Base-by-base conservation (phyloP, 2,888 invertebrate genomes). In the Acleris cristana region DNA sequence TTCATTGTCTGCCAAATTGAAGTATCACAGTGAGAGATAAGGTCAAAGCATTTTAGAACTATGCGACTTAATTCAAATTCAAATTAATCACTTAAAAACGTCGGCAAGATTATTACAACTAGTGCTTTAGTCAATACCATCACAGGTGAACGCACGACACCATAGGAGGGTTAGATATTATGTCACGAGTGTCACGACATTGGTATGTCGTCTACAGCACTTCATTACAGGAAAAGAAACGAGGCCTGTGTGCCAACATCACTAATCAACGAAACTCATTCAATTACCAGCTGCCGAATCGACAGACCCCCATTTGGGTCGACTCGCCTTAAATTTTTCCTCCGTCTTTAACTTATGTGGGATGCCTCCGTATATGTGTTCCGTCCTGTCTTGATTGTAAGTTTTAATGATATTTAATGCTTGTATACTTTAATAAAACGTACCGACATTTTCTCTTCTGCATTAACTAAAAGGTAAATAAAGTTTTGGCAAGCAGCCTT, bases 261-360 rank as follows among this genome's bases (percentile, higher is more conserved):
- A 74, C 75, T 75, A 74, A 78, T 75, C 74, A 76, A 72, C 71
- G 68, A 61, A 56, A 68, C 64, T 74, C 66, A 76, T 76, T 76
- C 75, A 73, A 76, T 78, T 76, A 75, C 68, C 66, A 63, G 61
- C 69, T 66, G 70, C 70, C 71, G 72, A 76, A 73, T 76, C 74
- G 70, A 61, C 70, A 63, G 65, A 71, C 64, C 53, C 70, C 70
- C 72, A 73, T 74, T 74, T 72, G 70, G 67, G 61, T 58, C 34
- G 16, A 40, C 21, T 61, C 40, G 26, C 54, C 44, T 52, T 40
- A 4, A 49, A 64, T 57, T 64, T 64, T 48, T 62, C 26, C 23
- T 60, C 26, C 21, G 7, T 45, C 26, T 14, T 10, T 51, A 12
- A 52, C 21, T 52, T 14, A 30, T 16, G 30, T 23, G 8, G n/a